Base-by-base conservation (phyloP, 2,113 vertebrate species). In the Xenus cinereus region DNA sequence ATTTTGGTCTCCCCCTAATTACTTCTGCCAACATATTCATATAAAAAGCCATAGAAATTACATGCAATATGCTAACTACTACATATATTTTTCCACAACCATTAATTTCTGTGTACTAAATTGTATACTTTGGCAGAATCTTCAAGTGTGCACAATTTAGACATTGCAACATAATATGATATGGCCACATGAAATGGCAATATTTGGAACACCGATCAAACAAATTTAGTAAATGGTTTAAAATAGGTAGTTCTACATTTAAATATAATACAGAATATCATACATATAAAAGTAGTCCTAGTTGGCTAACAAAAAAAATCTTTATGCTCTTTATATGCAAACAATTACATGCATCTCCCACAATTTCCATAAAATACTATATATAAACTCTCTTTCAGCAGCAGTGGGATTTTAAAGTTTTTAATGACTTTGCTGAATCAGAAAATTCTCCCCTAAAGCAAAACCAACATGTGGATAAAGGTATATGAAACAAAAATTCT, bases 1-100 rank as follows among this genome's bases (percentile, higher is more conserved):
- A 96, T 97, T 97, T 97, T 96, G 92, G 95, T 96, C 85, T 96
- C 83, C 76, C 83, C 77, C 39, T 94, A 72, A 33, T 23, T 84
- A 43, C 43, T 72, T 80, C 60, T 96, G 95, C n/a, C 92, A 96
- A 86, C 50, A 77, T 43, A 67, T 4, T 74, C 23, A 81, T 84
- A 87, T 56, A 86, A 54, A 93, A 88, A 84, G 88, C 59, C 51
- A 77, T 63, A 77, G 68, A 90, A 92, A 96, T 88, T 60, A 48
- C 59, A 89, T 77, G 64, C 19, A 87, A 41, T 88, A 95, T 56
- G 21, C 82, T 88, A 90, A 77, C 67, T 93, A 53, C 37, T 76
- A 88, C 56, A 84, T 71, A 64, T 59, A 60, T 68, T 90, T 91
- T 84, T 74, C 64, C 72, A 89, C 72, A 93, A 93, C 90, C 92